A percentile compares a stretch with the other conserved stretches of the same genome.
Conservation (phyloP, 2,888 invertebrate genomes). For the Drosophila borborema region DNA sequence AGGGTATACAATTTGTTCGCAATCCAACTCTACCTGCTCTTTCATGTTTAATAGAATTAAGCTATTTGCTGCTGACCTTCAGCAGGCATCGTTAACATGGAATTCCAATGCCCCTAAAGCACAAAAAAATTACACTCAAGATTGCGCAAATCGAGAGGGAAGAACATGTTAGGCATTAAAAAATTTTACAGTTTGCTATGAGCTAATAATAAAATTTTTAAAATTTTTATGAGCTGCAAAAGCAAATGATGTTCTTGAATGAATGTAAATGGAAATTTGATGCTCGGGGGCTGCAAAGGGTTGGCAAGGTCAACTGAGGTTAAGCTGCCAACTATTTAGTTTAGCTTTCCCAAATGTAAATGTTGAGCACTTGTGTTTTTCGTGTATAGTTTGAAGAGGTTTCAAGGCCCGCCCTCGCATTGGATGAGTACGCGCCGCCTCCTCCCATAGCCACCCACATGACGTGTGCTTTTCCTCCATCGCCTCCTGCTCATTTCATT, state of each 20-base stretch:
- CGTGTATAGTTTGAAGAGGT: conserved; percentile 24
- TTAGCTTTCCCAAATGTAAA: conserved; percentile 34
- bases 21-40: background rate
- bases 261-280: conserved; percentile 12
- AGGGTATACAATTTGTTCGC: background rate
- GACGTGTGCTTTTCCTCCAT: conserved; percentile 28
- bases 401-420: conserved; percentile 34
- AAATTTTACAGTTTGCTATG: conserved; percentile 25
- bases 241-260: conserved; percentile 3
- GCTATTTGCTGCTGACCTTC: conserved; percentile 40
- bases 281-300: background rate
- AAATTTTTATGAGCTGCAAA: conserved; percentile 33
- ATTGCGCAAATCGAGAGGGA: conserved; percentile 56
- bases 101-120: conserved; percentile 16
- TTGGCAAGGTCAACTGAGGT: conserved; percentile 50
- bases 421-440: conserved; percentile 27
- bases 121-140: conserved; percentile 1
- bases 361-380: conserved; percentile 37
- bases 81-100: conserved; percentile 32
- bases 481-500: conserved; percentile 20
- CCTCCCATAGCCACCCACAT: conserved; percentile 40
- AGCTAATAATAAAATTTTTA: conserved; percentile 34
- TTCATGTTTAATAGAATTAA: background rate
- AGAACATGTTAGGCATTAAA: conserved; percentile 17
- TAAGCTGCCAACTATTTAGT: conserved; percentile 44